phyloP scores from a whole-genome alignment of 1,140 invertebrate species.

The Drosophila rhopaloa region DNA sequence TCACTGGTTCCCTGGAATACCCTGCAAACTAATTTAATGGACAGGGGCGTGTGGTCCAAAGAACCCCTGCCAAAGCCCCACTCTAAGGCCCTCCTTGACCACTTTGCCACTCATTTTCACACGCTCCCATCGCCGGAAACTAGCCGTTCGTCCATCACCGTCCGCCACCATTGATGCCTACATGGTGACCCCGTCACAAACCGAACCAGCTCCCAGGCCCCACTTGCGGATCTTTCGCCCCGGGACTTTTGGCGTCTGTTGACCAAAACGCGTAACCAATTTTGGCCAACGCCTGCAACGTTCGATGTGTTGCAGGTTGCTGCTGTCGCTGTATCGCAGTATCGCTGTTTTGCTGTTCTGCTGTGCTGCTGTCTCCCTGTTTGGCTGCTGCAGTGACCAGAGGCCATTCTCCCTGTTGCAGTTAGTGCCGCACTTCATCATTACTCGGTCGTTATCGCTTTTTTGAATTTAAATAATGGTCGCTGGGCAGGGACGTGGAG shows the following conservation, averaged over 20 bases:
- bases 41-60: not conserved
- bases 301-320: slow-evolving; percentile 19
- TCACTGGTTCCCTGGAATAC: slow-evolving; percentile 1
- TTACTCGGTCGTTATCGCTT: slow-evolving; percentile 79
- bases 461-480: slow-evolving; percentile 77
- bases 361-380: not conserved
- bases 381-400: slow-evolving; percentile 34
- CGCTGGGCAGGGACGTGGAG: not conserved
- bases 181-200: slow-evolving; percentile 53
- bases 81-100: slow-evolving; percentile 7
- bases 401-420: slow-evolving; percentile 23
- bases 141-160: not conserved
- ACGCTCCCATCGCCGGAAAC: slow-evolving; percentile 28
- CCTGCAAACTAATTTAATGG: not conserved
- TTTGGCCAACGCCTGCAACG: slow-evolving; percentile 62
- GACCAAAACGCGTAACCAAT: slow-evolving; percentile 80
- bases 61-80: not conserved
- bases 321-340: slow-evolving; percentile 5
- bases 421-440: slow-evolving; percentile 64
- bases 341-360: not conserved
- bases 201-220: slow-evolving; percentile 23
- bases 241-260: slow-evolving; percentile 62
- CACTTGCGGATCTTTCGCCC: slow-evolving; percentile 18
- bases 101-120: slow-evolving; percentile 65
- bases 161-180: slow-evolving; percentile 33